Evolutionary conservation across 2,888 invertebrate species (phyloP), one percentile per base, ranked within the genome.

Genomic region (Himalopsyche tibetana): DNA sequence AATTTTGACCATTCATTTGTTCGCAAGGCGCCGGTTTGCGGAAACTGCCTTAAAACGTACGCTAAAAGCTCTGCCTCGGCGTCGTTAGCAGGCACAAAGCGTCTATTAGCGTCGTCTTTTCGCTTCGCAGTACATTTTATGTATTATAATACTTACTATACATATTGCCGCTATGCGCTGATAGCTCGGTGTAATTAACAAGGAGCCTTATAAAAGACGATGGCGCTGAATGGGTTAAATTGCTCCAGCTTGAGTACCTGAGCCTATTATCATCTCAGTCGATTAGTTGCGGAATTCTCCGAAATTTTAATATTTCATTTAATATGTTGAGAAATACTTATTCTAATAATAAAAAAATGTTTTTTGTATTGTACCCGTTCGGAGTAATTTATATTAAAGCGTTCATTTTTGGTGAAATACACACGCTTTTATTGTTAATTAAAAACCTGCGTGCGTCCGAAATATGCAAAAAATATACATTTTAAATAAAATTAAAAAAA

Each of bases 81-180:
- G 63, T 63, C 63, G 63, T 63, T 63, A 63, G 63, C 63, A 19
- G 28, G 63, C 63, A 63, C 63, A 63, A 63, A 63, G 63, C 63
- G 28, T 63, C 63, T 63, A 63, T 63, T 63, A 63, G 63, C 63
- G 63, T 63, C 63, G 63, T 28, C 63, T 63, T 63, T 63, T 63
- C 63, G 63, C 63, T 63, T 63, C 63, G 8, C 28, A 63, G 19
- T 63, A 63, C 63, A 63, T 63, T 63, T 63, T 63, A 63, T 51
- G 15, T 28, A 63, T 19, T 19, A 63, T 63, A 63, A 63, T 19
- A 63, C 63, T 19, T 19, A 28, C 63, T 63, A 19, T 28, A 63
- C 63, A 63, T 9, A 19, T n/a, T 63, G 28, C 63, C n/a, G 63
- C 63, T 51, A 51, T 51, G 51, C 63, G 63, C 63, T 63, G 28